These are phyloP conservation scores for Grallaria varia DNA, from an alignment of 2,113 vertebrate species.

Conservation along the genomic window DNA sequence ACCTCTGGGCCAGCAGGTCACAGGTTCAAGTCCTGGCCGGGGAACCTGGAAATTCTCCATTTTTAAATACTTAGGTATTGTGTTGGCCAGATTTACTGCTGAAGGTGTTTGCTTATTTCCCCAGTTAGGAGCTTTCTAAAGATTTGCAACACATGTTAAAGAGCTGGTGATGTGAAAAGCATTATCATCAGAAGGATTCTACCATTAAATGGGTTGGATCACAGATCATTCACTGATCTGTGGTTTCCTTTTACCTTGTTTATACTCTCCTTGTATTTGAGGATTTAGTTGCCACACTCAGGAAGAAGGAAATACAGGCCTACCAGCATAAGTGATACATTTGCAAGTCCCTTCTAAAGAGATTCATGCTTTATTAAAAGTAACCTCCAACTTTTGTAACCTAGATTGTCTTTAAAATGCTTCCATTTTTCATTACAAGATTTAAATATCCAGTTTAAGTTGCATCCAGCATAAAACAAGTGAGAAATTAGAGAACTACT, in stretches of 20 bases:
- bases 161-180: neutral
- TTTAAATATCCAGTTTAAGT: neutral
- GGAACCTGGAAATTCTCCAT: conserved; percentile 37
- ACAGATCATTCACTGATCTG: neutral
- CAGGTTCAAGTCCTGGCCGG: conserved; percentile 61
- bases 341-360: neutral
- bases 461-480: neutral
- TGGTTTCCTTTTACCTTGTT: conserved; percentile 2
- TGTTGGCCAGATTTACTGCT: neutral
- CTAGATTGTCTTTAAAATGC: neutral
- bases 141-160: conserved; percentile 20
- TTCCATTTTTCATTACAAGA: neutral
- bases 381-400: neutral
- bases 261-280: neutral
- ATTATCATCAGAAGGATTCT: neutral
- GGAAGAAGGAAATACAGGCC: neutral
- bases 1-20: conserved; percentile 66
- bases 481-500: neutral
- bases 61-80: conserved; percentile 17
- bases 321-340: neutral
- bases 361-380: neutral
- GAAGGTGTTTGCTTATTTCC: conserved; percentile 22
- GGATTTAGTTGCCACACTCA: neutral
- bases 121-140: neutral
- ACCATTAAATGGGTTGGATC: neutral